Evolutionary conservation across 2,888 invertebrate genomes (phyloP).

Genomic region (Dryomyza anilis): DNA sequence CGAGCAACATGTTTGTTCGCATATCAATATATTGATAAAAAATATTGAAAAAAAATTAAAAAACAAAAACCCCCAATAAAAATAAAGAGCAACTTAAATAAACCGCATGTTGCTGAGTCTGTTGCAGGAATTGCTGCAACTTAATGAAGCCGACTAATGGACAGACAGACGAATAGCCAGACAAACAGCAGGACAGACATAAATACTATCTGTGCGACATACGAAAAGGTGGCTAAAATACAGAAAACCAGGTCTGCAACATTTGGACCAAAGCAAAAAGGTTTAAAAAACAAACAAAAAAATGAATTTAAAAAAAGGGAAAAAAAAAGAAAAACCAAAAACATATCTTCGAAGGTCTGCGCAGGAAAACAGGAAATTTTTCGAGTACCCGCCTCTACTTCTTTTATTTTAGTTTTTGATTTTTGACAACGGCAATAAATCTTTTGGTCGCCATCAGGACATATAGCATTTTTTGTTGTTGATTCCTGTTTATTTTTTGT

Average conservation of each 20-base stretch:
- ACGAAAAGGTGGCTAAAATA: conserved; percentile 8
- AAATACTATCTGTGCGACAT: no score
- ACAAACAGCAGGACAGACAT: no score
- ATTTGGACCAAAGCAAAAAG: no score
- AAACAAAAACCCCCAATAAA: no score
- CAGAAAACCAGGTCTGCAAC: neutral
- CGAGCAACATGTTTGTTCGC: conserved; percentile 2
- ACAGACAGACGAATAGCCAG: neutral
- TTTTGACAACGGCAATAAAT: conserved; percentile 12
- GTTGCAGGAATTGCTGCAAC: neutral
- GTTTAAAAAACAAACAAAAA: neutral
- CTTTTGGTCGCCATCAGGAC: conserved; percentile 10
- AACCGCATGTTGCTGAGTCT: no score
- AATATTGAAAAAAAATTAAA: no score
- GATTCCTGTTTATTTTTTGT: neutral
- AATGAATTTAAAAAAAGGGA: neutral
- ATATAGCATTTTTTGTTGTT: neutral
- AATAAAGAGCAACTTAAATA: no score
- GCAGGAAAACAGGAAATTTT: conserved; percentile 20
- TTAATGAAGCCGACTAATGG: neutral
- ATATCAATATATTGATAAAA: neutral
- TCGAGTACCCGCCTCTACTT: neutral
- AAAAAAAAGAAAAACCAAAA: no score
- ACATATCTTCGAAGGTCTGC: conserved; percentile 22
- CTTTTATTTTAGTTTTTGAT: conserved; percentile 7